Conservation (phyloP, 2,113 vertebrate species). For the Reinhardtius hippoglossoides region DNA sequence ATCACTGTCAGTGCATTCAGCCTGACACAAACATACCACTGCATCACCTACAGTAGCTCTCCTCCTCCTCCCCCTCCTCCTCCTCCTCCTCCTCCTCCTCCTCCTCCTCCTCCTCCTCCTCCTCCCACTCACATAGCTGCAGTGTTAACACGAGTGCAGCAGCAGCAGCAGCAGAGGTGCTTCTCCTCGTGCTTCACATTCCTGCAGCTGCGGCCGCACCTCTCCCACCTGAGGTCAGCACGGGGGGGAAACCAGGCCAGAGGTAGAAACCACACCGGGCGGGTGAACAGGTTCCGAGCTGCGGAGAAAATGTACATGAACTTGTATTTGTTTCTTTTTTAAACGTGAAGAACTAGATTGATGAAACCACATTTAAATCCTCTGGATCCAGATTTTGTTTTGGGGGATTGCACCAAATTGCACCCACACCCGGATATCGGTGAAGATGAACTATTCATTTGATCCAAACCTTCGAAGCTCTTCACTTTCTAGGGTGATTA, state of each 20-base stretch:
- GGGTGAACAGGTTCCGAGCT: no score
- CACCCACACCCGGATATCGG: no score
- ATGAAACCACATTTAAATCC: no score
- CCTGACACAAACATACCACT: neutral
- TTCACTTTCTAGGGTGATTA: no score
- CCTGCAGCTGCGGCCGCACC: slow-evolving; percentile 42
- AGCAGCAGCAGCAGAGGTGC: neutral
- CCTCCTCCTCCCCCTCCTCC: neutral
- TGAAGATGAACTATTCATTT: no score
- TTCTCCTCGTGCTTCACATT: slow-evolving; percentile 41
- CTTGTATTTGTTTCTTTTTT: no score
- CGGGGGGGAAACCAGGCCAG: slow-evolving; percentile 17
- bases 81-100: no score
- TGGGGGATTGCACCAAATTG: no score
- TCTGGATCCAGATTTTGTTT: no score
- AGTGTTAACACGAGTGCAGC: neutral
- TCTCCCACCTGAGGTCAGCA: slow-evolving; percentile 34
- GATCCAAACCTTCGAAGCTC: no score
- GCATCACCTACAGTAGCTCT: neutral
- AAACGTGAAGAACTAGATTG: no score
- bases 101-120: neutral
- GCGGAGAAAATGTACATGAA: no score
- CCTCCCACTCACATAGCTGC: slow-evolving; percentile 7
- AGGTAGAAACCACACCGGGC: neutral
- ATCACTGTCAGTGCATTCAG: neutral